These are phyloP conservation scores for Taenioides sp. DNA, from an alignment of 2,797 vertebrate genomes.

Conservation along the genomic window DNA sequence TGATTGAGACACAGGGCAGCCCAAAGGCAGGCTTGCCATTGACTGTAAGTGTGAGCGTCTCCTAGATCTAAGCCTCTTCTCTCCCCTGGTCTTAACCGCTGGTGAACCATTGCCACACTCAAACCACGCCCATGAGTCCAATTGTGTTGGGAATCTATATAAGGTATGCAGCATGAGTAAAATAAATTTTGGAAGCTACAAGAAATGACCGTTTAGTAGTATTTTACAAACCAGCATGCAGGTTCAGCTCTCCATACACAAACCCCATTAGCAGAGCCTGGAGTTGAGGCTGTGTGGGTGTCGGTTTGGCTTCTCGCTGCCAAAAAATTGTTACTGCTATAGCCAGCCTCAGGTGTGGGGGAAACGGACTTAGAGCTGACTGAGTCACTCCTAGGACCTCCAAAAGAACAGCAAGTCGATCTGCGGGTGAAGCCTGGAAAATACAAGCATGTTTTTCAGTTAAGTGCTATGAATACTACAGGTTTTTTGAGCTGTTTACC, in stretches of 20 bases:
- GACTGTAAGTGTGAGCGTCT: constrained; percentile 85
- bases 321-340: constrained; percentile 85
- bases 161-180: neutral
- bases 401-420: constrained; percentile 76
- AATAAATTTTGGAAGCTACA: neutral
- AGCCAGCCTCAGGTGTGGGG: constrained; percentile 77
- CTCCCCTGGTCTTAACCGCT: constrained; percentile 58
- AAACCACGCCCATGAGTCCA: constrained; percentile 55
- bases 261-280: constrained; percentile 86
- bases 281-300: constrained; percentile 73
- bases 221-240: constrained; percentile 32
- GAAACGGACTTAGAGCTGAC: constrained; percentile 68
- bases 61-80: constrained; percentile 76
- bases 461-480: neutral
- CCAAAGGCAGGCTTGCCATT: constrained; percentile 95
- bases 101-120: constrained; percentile 49
- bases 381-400: constrained; percentile 80
- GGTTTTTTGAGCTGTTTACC: constrained; percentile 68
- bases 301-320: constrained; percentile 73
- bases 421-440: constrained; percentile 65
- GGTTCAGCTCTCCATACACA: constrained; percentile 81
- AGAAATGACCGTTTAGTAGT: neutral
- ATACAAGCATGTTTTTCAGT: neutral
- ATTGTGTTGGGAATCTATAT: constrained; percentile 50
- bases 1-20: constrained; percentile 88